Evolutionary conservation across 2,888 invertebrate genomes (phyloP), one percentile per base, ranked within the genome.

Genomic region (Phengaris alcon): DNA sequence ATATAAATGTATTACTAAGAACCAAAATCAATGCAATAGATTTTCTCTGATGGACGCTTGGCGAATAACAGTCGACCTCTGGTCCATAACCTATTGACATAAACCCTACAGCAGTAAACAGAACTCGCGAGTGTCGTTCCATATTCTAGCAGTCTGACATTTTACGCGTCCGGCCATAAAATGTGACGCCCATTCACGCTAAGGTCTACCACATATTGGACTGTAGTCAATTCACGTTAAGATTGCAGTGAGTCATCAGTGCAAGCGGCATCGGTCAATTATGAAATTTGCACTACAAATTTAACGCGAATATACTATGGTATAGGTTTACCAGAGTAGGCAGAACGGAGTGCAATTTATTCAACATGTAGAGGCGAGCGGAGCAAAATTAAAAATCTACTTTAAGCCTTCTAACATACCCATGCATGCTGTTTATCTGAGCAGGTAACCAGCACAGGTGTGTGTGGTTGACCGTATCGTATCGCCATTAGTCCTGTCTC

Each of bases 61-160:
- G 3, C 57, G 57, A 57, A 57, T 57, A 57, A 57, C 55, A 57
- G 7, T 57, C 55, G 55, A n/a, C 15, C 59, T 22, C 15, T 9
- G 59, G 59, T 59, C 22, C 59, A 22, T 59, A 59, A 59, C 59
- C 59, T 59, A 22, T 59, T 22, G 59, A 59, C 59, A 59, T 59
- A 59, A 59, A 22, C 59, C 22, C 22, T 22, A 0, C 15, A 59
- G 22, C 59, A 22, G 22, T 59, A 59, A 59, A 59, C 59, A 59
- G 59, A 59, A 59, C 10, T 59, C 22, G 59, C 59, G 59, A 64
- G 2, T 64, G 35, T 64, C 64, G 59, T 64, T 64, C 35, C 64
- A 64, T 35, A 44, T 64, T 64, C 35, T 15, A 64, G 10, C 64
- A 6, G 64, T 64, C 6, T 22, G 64, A 64, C 35, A 64, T 35